Percentiles rank a stretch among this genome's conserved stretches.
Conservation (phyloP, 2,113 vertebrate species). For the Pterophyllum scalare region DNA sequence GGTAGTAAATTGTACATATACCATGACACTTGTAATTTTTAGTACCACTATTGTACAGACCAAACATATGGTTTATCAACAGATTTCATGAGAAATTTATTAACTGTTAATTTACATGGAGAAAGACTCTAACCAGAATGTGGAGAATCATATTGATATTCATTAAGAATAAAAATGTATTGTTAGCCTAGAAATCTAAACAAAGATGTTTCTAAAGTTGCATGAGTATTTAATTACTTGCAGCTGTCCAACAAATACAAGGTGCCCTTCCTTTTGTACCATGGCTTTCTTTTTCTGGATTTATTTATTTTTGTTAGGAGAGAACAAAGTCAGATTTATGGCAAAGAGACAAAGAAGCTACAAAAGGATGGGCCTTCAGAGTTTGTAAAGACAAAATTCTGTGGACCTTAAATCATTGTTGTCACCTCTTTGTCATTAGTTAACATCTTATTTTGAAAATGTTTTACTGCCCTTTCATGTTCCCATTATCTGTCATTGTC, state of each 20-base stretch:
- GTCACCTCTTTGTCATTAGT: constrained; percentile 78
- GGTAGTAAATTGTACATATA: constrained; percentile 92
- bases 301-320: constrained; percentile 81
- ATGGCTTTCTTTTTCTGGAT: constrained; percentile 86
- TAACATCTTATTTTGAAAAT: constrained; percentile 40
- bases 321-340: constrained; percentile 80
- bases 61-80: constrained; percentile 82
- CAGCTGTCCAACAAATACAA: constrained; percentile 77
- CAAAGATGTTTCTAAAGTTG: constrained; percentile 95
- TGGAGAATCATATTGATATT: constrained; percentile 86
- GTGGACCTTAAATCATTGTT: constrained; percentile 84
- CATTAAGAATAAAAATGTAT: constrained; percentile 90
- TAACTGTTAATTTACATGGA: constrained; percentile 77
- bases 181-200: constrained; percentile 94
- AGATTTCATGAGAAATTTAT: constrained; percentile 79
- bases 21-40: constrained; percentile 87
- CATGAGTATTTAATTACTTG: constrained; percentile 89
- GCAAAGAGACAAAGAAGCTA: constrained; percentile 76
- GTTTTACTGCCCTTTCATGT: constrained; percentile 59
- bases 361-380: constrained; percentile 81
- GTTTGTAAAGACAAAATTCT: constrained; percentile 77
- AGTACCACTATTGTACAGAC: constrained; percentile 91
- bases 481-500: constrained; percentile 78
- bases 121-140: constrained; percentile 78
- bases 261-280: constrained; percentile 83